Base-by-base conservation (phyloP, 1,140 invertebrate species). In the Cotesia typhae region DNA sequence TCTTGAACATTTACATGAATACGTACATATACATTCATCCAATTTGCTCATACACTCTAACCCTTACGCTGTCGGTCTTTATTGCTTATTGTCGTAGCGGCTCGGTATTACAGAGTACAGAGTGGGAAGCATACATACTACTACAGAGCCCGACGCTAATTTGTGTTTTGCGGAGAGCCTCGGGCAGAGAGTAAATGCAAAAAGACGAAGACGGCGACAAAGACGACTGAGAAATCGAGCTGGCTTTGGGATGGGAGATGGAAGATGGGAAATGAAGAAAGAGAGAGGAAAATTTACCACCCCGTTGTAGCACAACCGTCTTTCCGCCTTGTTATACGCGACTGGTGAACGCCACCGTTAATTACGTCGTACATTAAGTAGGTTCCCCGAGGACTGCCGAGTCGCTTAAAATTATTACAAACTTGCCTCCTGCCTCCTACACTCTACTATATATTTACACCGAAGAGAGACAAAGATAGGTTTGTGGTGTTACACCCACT, bases 331-430 rank as follows among this genome's bases (percentile, higher is more conserved):
- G 77, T 81, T 81, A 78, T 79, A 80, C 76, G 76, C 77, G 80
- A 79, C 78, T 75, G 64, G 73, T 79, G 80, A 82, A 81, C 81
- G 77, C 78, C 80, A 80, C 74, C 80, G 82, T 84, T 85, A 84
- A 85, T 86, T 86, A 85, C 78, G 71, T 72, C 71, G 67, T 73
- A 73, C 74, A 73, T 75, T 75, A 73, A 73, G 71, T 72, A 72
- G 67, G 68, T 70, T 68, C 64, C 64, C 69, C 14, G 67, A 17
- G 65, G 35, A 71, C 73, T 61, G 63, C 70, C 52, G 68, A 73
- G 67, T 75, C 71, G 74, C 68, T 73, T 73, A 75, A 75, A 72
- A 75, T 75, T 75, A 72, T 75, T 73, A 73, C 74, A 73, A 75
- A 75, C 55, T 73, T 75, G 55, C n/a, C 60, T 66, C 17, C 60